Percentiles rank a stretch among this genome's conserved stretches.
Conservation (phyloP, 2,797 vertebrate genomes). For the Octomys mimax region DNA sequence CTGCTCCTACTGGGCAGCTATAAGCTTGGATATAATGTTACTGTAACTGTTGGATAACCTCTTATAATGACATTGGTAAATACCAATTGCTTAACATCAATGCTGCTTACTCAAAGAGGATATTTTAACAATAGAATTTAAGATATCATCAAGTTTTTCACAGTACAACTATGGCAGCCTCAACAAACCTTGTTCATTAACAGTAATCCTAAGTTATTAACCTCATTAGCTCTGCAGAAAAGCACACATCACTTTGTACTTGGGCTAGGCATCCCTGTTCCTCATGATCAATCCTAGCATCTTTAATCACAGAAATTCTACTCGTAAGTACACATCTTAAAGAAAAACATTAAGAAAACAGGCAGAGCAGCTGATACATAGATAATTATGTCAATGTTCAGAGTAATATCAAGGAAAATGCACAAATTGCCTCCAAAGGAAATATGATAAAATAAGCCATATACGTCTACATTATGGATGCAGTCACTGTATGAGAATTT, state of each 20-base stretch:
- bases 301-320: not conserved
- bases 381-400: not conserved
- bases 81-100: not conserved
- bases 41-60: not conserved
- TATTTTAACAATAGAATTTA: not conserved
- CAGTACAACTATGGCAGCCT: not conserved
- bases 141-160: not conserved
- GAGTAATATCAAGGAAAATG: not conserved
- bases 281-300: not conserved
- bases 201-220: not conserved
- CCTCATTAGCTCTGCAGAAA: not conserved
- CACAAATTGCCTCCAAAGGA: constrained; percentile 8
- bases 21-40: not conserved
- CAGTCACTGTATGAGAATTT: not conserved
- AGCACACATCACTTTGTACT: not conserved
- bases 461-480: not conserved
- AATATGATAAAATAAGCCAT: constrained; percentile 44
- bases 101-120: not conserved
- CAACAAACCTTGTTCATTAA: not conserved
- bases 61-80: constrained; percentile 16
- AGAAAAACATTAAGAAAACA: not conserved
- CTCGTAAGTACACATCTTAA: not conserved
- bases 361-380: not conserved
- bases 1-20: not conserved
- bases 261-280: not conserved